Percentiles rank a stretch among this genome's conserved stretches.
These are phyloP conservation scores for Scaptodrosophila latifasciaeformis DNA, from an alignment of 2,888 invertebrate genomes.

Conservation along the genomic window DNA sequence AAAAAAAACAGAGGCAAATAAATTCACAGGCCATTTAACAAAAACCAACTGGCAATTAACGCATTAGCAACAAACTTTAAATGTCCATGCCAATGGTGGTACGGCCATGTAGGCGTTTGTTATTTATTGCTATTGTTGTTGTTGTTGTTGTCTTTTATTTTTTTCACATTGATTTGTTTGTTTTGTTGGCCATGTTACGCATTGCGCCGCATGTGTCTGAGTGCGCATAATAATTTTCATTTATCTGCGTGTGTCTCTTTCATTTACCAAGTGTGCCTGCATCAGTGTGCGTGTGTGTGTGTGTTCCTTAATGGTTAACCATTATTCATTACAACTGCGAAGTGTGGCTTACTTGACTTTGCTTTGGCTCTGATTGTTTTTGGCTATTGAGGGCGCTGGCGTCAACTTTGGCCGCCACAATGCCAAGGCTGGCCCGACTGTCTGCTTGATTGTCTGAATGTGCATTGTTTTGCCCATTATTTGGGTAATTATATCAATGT, in stretches of 20 bases:
- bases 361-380: background rate
- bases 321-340: background rate
- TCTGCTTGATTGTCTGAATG: constrained; percentile 1
- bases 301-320: too few relatives aligned
- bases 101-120: constrained; percentile 42
- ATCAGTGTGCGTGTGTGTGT: too few relatives aligned
- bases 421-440: constrained; percentile 47
- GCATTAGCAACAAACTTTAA: constrained; percentile 44
- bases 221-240: constrained; percentile 44
- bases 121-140: background rate
- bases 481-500: constrained; percentile 49
- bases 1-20: too few relatives aligned
- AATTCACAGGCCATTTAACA: constrained; percentile 55
- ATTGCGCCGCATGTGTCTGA: constrained; percentile 51
- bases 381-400: background rate
- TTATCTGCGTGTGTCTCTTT: constrained; percentile 32
- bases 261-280: too few relatives aligned
- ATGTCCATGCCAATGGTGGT: background rate
- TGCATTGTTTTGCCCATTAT: constrained; percentile 46
- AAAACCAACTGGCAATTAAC: constrained; percentile 55
- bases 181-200: constrained; percentile 43
- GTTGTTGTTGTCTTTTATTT: constrained; percentile 5
- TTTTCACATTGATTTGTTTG: constrained; percentile 38
- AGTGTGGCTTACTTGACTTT: background rate
- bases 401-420: constrained; percentile 41